Conservation (phyloP, 2,888 invertebrate genomes). For the Limenitis camilla region DNA sequence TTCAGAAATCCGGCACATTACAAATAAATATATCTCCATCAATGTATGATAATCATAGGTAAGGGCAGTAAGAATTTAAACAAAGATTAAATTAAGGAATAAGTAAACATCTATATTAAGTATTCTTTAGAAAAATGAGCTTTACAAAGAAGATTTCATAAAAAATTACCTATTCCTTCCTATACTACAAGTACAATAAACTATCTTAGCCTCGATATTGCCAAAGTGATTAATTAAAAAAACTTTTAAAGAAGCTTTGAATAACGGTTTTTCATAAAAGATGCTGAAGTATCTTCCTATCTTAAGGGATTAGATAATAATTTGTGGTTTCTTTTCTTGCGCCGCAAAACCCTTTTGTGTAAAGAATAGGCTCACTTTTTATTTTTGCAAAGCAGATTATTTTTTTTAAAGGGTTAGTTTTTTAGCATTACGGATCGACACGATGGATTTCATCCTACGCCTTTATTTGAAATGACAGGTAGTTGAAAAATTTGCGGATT, state of each 20-base stretch:
- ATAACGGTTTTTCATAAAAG: conserved; percentile 30
- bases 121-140: no score
- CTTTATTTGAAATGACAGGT: conserved; percentile 14
- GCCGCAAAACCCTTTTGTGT: conserved; percentile 45
- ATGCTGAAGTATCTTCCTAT: conserved; percentile 29
- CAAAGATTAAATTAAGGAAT: no score
- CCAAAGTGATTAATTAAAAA: conserved; percentile 6
- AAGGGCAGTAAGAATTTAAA: no score
- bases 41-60: no score
- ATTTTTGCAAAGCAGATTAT: conserved; percentile 66
- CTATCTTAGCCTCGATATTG: background rate
- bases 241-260: conserved; percentile 4
- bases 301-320: conserved; percentile 50
- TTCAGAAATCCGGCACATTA: no score
- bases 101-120: no score
- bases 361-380: conserved; percentile 27
- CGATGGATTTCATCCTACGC: conserved; percentile 25
- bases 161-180: no score
- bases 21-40: no score
- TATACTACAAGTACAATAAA: background rate
- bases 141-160: no score
- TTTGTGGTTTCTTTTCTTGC: conserved; percentile 46
- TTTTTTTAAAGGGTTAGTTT: conserved; percentile 59
- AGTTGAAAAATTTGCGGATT: conserved; percentile 12
- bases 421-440: conserved; percentile 31